Conservation (phyloP, 2,113 vertebrate species). For the Rattus norvegicus region GRCr8 NC_086039.1:53512501-53513000, state of each 20-base stretch:
- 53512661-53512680: not conserved
- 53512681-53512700: not conserved
- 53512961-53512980: not conserved
- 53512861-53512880: not conserved
- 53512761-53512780: not conserved
- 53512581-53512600: constrained; percentile 11
- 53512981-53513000: not conserved
- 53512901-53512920: not conserved
- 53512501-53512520: constrained; percentile 66
- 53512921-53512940: not conserved
- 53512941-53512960: not conserved
- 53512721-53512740: not conserved
- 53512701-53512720: not conserved
- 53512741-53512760: not conserved
- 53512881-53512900: not conserved
- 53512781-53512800: constrained; percentile 16
- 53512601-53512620: constrained; percentile 11
- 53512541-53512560: constrained; percentile 46
- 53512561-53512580: not conserved
- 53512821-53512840: not conserved
- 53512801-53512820: not conserved
- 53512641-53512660: not conserved
- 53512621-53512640: constrained; percentile 13
- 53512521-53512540: constrained; percentile 19
- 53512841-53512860: not conserved